Conservation (phyloP, 2,797 vertebrate species). For the Vireo griseus region DNA sequence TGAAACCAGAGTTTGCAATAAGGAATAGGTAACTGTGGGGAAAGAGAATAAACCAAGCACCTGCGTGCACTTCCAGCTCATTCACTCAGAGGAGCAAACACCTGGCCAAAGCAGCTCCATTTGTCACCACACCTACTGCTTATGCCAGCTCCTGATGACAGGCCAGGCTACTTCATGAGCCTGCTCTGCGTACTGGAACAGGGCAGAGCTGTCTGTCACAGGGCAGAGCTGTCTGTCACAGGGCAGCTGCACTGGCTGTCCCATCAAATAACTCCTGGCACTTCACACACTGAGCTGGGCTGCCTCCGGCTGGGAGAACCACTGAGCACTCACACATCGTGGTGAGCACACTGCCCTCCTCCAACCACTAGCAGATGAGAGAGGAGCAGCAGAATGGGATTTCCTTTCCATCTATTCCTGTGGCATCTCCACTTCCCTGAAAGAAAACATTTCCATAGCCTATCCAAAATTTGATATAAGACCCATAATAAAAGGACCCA, state of each 20-base stretch:
- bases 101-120: neutral
- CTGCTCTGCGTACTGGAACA: neutral
- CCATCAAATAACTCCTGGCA: neutral
- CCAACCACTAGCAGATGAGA: neutral
- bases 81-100: neutral
- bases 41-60: neutral
- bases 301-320: neutral
- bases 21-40: neutral
- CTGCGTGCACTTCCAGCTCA: neutral
- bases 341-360: neutral
- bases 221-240: neutral
- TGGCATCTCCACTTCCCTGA: neutral
- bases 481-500: neutral
- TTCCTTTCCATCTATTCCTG: neutral
- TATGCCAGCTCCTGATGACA: fast-evolving
- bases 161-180: neutral
- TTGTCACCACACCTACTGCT: neutral
- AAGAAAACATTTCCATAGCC: neutral
- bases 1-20: neutral
- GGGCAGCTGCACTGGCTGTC: neutral
- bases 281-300: fast-evolving
- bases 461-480: neutral
- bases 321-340: fast-evolving
- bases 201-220: neutral
- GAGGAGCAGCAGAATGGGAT: neutral